phyloP scores from a whole-genome alignment of 2,113 vertebrate genomes.

The Pomatostomus ruficeps region DNA sequence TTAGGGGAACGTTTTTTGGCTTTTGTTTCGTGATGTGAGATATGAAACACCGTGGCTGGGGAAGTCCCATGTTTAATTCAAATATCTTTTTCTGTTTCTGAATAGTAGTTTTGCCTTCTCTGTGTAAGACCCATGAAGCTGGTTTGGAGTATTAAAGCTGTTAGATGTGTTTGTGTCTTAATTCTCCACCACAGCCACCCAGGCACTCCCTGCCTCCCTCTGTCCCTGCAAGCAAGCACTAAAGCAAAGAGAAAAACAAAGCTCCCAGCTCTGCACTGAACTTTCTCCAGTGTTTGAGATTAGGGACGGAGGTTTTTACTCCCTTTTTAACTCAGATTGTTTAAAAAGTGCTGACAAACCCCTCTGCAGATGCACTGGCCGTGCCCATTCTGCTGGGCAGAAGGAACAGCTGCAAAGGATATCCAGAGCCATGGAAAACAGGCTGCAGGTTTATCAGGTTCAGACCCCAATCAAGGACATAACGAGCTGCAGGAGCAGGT shows the following conservation, averaged over 20 bases:
- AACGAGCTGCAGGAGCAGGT: background rate
- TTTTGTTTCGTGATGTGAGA: background rate
- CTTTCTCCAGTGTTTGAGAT: background rate
- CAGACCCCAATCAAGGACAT: background rate
- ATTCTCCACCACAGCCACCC: background rate
- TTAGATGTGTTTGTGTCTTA: background rate
- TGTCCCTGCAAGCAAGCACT: background rate
- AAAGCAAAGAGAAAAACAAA: background rate
- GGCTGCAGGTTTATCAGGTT: background rate
- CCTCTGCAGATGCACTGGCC: background rate
- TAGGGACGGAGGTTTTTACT: background rate
- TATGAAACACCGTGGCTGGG: background rate
- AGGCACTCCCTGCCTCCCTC: background rate
- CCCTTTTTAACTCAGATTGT: background rate
- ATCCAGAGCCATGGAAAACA: background rate
- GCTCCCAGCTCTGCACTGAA: background rate
- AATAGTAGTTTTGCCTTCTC: background rate
- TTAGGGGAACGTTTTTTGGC: background rate
- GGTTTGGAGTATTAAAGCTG: background rate
- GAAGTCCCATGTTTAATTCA: background rate
- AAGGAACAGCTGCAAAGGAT: background rate
- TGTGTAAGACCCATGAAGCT: background rate
- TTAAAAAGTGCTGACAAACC: background rate
- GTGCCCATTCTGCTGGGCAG: background rate
- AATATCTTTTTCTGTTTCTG: background rate